A percentile compares a stretch with the other conserved stretches of the same genome.
Evolutionary conservation across 2,797 vertebrate species (phyloP).

Genomic region (Pseudochirops cupreus): DNA sequence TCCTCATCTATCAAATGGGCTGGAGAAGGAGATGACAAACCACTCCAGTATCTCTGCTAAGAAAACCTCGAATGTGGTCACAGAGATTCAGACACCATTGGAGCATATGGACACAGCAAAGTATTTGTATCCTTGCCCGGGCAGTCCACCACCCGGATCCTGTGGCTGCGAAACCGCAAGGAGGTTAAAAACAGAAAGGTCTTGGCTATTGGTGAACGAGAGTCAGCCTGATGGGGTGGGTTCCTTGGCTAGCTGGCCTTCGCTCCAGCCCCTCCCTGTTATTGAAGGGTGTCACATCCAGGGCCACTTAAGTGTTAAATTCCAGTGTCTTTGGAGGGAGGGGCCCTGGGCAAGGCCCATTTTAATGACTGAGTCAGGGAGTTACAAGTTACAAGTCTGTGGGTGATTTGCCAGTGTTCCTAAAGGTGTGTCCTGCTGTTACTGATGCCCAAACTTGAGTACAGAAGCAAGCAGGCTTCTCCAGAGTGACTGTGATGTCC

Average conservation of each 20-base stretch:
- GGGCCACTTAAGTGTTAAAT: neutral
- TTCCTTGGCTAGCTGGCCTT: neutral
- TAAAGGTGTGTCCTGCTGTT: neutral
- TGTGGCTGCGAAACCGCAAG: neutral
- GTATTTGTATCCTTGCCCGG: rapidly evolving
- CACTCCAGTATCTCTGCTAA: neutral
- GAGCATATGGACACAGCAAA: neutral
- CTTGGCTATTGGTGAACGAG: neutral
- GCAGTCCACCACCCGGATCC: neutral
- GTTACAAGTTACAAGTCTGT: neutral
- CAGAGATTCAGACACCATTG: neutral
- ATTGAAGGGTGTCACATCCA: neutral
- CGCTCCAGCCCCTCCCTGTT: neutral
- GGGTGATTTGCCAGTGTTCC: neutral
- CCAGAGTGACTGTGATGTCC: neutral
- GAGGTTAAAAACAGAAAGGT: neutral
- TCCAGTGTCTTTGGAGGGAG: neutral
- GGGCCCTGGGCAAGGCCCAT: neutral
- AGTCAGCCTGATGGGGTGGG: neutral
- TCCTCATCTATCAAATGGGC: neutral
- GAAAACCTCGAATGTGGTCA: neutral
- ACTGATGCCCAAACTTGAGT: neutral
- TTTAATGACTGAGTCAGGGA: neutral
- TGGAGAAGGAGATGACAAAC: neutral
- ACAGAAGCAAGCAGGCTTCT: neutral